Percentiles rank a stretch among this genome's conserved stretches.
phyloP scores from a whole-genome alignment of 2,888 invertebrate genomes.

The Eilema griseolum region DNA sequence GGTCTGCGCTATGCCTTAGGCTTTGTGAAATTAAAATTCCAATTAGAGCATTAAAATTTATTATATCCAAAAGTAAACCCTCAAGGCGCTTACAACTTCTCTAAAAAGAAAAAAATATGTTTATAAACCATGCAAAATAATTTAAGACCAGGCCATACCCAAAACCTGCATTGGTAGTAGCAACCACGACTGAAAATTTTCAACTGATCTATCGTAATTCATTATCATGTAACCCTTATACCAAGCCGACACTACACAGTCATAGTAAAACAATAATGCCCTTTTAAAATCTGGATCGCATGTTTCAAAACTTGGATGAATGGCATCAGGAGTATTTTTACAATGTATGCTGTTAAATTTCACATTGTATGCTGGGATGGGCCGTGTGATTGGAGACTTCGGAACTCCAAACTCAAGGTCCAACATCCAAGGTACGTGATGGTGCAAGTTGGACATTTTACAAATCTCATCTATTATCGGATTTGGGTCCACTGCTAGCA shows the following conservation, averaged over 20 bases:
- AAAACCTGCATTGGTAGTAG: constrained; percentile 64
- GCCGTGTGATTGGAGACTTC: constrained; percentile 58
- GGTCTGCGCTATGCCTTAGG: neutral
- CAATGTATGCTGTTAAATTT: constrained; percentile 69
- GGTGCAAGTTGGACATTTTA: constrained; percentile 55
- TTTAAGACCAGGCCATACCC: constrained; percentile 76
- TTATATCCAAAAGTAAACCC: constrained; percentile 25
- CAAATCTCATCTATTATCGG: constrained; percentile 73
- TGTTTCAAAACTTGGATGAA: constrained; percentile 73
- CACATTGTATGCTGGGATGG: constrained; percentile 68
- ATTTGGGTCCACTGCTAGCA: constrained; percentile 69
- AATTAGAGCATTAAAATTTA: constrained; percentile 27
- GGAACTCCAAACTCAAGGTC: constrained; percentile 75
- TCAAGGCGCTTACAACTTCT: constrained; percentile 2
- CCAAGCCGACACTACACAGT: constrained; percentile 69
- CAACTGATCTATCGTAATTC: constrained; percentile 66
- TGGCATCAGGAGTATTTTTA: constrained; percentile 65
- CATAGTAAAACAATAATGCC: constrained; percentile 69
- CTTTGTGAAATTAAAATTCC: neutral
- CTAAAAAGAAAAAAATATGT: constrained; percentile 1
- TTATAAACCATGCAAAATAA: constrained; percentile 42
- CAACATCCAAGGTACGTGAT: constrained; percentile 67
- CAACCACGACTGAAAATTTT: constrained; percentile 74
- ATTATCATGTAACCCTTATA: constrained; percentile 66
- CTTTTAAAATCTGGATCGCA: constrained; percentile 67